Percentiles rank a stretch among this genome's conserved stretches.
phyloP scores from a whole-genome alignment of 2,113 vertebrate species.

The Stomatorhinus ivindoensis region DNA sequence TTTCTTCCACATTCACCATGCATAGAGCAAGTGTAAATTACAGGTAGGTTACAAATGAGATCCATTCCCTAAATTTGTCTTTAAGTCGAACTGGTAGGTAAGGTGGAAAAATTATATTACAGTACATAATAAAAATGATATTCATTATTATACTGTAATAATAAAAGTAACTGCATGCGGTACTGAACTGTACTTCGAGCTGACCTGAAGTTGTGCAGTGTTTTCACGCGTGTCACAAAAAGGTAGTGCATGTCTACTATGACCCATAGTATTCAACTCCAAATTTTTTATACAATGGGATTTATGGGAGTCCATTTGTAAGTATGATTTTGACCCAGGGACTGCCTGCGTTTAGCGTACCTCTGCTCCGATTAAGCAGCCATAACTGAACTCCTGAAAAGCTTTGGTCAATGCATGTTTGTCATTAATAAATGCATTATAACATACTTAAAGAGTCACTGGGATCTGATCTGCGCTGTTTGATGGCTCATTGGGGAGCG shows the following conservation, averaged over 20 bases:
- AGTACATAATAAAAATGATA: neutral
- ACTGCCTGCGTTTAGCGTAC: neutral
- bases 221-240: neutral
- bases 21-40: neutral
- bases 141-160: neutral
- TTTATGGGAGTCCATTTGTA: neutral
- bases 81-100: neutral
- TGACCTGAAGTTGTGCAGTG: neutral
- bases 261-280: neutral
- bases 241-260: neutral
- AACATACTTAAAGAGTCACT: neutral
- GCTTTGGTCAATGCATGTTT: neutral
- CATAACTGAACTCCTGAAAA: neutral
- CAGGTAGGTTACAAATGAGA: neutral
- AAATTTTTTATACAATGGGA: neutral
- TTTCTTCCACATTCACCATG: neutral
- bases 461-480: neutral
- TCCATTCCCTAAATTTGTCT: neutral
- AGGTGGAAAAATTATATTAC: neutral
- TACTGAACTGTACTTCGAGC: neutral
- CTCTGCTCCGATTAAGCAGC: neutral
- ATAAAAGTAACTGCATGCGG: neutral
- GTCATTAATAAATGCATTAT: neutral
- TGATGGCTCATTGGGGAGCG: neutral
- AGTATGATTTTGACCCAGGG: neutral